Evolutionary conservation across 2,888 invertebrate genomes (phyloP).

Genomic region (Cephus pygmeus): DNA sequence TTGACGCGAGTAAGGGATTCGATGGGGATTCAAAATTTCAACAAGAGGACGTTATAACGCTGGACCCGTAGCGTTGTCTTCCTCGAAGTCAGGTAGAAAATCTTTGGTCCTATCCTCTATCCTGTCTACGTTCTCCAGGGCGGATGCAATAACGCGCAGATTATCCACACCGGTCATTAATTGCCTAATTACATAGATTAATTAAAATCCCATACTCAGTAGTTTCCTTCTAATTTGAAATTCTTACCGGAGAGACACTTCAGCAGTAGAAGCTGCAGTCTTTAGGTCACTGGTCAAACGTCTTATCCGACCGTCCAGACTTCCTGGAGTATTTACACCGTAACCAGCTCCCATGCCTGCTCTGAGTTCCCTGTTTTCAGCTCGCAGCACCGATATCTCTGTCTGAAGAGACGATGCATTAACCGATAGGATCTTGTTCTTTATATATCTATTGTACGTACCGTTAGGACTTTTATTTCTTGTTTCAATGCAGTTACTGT

Average conservation of each 20-base stretch:
- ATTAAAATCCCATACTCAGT: background rate
- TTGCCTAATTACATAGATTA: slow-evolving; percentile 67
- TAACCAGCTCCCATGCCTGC: slow-evolving; percentile 66
- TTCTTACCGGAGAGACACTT: slow-evolving; percentile 73
- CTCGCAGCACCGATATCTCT: slow-evolving; percentile 67
- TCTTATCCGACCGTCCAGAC: slow-evolving; percentile 63
- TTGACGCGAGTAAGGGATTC: slow-evolving; percentile 25
- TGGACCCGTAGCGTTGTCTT: slow-evolving; percentile 68
- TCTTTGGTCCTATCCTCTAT: slow-evolving; percentile 69
- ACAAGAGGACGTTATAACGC: slow-evolving; percentile 59
- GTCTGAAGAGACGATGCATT: slow-evolving; percentile 56
- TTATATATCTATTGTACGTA: slow-evolving; percentile 52
- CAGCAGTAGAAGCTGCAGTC: slow-evolving; percentile 74
- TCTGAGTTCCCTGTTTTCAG: slow-evolving; percentile 69
- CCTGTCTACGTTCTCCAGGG: slow-evolving; percentile 72
- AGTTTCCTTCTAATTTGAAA: background rate
- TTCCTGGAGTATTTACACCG: slow-evolving; percentile 51
- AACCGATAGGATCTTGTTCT: background rate
- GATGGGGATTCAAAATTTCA: slow-evolving; percentile 7
- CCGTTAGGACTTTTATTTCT: slow-evolving; percentile 78
- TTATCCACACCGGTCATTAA: slow-evolving; percentile 76
- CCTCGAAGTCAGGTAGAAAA: slow-evolving; percentile 66
- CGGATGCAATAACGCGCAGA: slow-evolving; percentile 73
- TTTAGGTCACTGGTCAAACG: slow-evolving; percentile 72
- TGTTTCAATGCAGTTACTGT: slow-evolving; percentile 74